Evolutionary conservation across 1,140 invertebrate genomes (phyloP).

Genomic region (Drosophila ambigua): DNA sequence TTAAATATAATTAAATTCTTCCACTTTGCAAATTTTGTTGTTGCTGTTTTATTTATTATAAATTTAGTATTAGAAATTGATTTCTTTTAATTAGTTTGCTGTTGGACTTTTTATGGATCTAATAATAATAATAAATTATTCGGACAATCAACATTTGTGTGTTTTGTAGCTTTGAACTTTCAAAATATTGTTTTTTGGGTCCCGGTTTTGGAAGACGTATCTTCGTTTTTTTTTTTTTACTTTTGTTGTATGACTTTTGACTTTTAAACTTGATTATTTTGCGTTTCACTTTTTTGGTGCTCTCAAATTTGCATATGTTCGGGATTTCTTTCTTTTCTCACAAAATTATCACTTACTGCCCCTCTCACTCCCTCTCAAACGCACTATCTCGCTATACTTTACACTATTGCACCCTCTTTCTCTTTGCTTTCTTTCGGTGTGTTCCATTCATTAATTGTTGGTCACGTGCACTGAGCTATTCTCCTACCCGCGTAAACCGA

Average conservation of each 20-base stretch:
- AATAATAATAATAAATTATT: constrained; percentile 7
- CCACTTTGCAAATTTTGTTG: constrained; percentile 8
- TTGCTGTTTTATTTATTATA: constrained; percentile 3
- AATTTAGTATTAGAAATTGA: background rate
- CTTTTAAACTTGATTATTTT: constrained; percentile 57
- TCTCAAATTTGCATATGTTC: constrained; percentile 45
- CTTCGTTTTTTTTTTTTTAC: no score
- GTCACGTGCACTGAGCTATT: constrained; percentile 57
- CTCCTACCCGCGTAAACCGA: constrained; percentile 37
- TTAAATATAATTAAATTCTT: no score
- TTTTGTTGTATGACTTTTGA: constrained; percentile 42
- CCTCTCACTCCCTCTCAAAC: background rate
- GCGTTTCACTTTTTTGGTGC: constrained; percentile 50
- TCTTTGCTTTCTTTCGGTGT: constrained; percentile 5
- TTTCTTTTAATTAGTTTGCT: constrained; percentile 3
- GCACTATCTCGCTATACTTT: background rate
- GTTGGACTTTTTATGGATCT: constrained; percentile 4
- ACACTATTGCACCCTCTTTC: background rate
- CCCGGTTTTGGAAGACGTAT: constrained; percentile 5
- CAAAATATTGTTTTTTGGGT: constrained; percentile 49
- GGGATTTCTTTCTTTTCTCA: constrained; percentile 33
- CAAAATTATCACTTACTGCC: constrained; percentile 30
- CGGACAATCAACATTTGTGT: constrained; percentile 35
- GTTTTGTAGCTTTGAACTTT: constrained; percentile 62
- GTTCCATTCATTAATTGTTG: constrained; percentile 56